These are phyloP conservation scores for Channallabes apus DNA, from an alignment of 2,797 vertebrate genomes.

Conservation along the genomic window DNA sequence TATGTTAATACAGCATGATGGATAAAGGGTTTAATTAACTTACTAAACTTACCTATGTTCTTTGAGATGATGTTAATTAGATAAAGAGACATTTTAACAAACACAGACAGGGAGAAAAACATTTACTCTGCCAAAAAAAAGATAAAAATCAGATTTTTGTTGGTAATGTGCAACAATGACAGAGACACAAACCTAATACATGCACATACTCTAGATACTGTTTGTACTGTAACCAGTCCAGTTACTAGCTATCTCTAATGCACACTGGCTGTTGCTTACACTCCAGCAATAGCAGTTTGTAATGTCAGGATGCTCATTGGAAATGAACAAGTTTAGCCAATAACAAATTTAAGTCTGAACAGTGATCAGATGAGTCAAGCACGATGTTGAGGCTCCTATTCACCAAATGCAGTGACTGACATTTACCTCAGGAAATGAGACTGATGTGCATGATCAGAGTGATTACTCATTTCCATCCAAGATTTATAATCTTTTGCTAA, in stretches of 20 bases:
- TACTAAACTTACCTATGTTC: not conserved
- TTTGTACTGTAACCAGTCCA: not conserved
- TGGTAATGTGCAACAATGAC: not conserved
- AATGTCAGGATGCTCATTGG: not conserved
- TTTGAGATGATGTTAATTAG: not conserved
- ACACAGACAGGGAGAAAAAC: not conserved
- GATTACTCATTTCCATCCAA: not conserved
- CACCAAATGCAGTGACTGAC: not conserved
- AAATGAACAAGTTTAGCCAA: not conserved
- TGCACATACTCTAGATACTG: not conserved
- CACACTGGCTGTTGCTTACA: not conserved
- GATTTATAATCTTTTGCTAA: not conserved
- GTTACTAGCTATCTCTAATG: not conserved
- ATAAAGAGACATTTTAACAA: not conserved
- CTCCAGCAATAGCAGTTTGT: not conserved
- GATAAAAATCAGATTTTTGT: not conserved
- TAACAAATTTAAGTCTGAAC: not conserved
- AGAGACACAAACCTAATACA: not conserved
- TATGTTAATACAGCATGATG: not conserved
- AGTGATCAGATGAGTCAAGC: constrained; percentile 1
- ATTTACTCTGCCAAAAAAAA: too few species aligned
- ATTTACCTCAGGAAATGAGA: constrained; percentile 18
- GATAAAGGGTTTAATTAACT: not conserved
- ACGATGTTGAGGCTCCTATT: not conserved
- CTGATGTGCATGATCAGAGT: not conserved